Base-by-base conservation (phyloP, 2,888 invertebrate genomes). In the Oasisia sp. region DNA sequence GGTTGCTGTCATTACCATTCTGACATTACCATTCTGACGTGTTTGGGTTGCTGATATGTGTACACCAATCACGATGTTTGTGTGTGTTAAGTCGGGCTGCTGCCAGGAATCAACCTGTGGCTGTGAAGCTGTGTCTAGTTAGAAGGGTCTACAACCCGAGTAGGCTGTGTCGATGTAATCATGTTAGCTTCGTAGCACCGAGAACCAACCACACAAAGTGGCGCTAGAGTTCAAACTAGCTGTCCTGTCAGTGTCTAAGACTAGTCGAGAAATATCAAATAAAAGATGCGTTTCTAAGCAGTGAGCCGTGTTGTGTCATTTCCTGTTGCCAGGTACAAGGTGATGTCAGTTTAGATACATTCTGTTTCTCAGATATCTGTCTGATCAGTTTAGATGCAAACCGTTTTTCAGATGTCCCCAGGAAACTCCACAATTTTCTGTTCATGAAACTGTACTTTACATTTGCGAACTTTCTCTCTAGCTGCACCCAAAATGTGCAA, bases 221-320 rank as follows among this genome's bases (percentile, higher is more conserved):
- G 74, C 74, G n/a, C 74, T 74, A 74, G 74, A 74, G 27, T 74
- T 74, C 74, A 27, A 74, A 74, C 74, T 74, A 74, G 74, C n/a
- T 74, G 74, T 74, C 74, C 74, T 74, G 74, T 74, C 74, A 74
- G n/a, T 74, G 74, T 74, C 74, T 74, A 74, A 74, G 74, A 74
- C 74, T 74, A 74, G 74, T 74, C 74, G 74, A 74, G 74, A 74
- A 74, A 74, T 74, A 74, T 74, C 74, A 74, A 74, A 74, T 74
- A 74, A 74, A 74, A 74, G 74, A 74, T 74, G 74, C 74, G 74
- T 74, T 74, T 74, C 74, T 74, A 74, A 74, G 74, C 74, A 74
- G 74, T 74, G 27, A 74, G 27, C 74, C 5, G 74, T 74, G 74
- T 74, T 7, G 7, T 74, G 74, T 74, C n/a, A 27, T 74, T 27